Evolutionary conservation across 2,797 vertebrate species (phyloP).

Genomic region (Coccyzus lansbergi): DNA sequence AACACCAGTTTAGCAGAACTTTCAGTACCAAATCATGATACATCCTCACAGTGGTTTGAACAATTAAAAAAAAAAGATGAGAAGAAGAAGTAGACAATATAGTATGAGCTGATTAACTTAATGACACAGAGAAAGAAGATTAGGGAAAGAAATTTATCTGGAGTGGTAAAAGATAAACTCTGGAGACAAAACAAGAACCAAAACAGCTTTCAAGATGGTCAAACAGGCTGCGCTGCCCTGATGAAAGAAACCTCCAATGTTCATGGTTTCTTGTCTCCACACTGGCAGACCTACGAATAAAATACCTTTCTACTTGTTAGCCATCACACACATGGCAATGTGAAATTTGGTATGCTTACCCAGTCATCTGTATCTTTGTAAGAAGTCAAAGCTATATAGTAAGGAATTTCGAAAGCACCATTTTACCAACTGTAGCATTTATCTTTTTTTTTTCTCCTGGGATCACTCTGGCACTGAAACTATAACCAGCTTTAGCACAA

Average conservation of each 20-base stretch:
- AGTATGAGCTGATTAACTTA: neutral
- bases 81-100: neutral
- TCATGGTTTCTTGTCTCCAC: neutral
- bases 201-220: neutral
- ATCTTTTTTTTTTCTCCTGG: neutral
- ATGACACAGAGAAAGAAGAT: neutral
- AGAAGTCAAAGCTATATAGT: neutral
- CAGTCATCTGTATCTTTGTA: neutral
- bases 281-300: neutral
- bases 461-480: neutral
- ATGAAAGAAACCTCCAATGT: neutral
- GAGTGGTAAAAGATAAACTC: neutral
- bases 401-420: neutral
- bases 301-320: neutral
- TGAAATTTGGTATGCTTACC: neutral
- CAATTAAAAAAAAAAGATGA: neutral
- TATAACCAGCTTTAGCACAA: neutral
- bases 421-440: neutral
- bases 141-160: neutral
- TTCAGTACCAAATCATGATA: neutral
- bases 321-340: neutral
- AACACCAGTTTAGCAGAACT: constrained; percentile 14
- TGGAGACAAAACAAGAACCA: neutral
- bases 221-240: neutral
- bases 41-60: neutral